phyloP scores from a whole-genome alignment of 2,797 vertebrate genomes.

The Sarcophilus harrisii region DNA sequence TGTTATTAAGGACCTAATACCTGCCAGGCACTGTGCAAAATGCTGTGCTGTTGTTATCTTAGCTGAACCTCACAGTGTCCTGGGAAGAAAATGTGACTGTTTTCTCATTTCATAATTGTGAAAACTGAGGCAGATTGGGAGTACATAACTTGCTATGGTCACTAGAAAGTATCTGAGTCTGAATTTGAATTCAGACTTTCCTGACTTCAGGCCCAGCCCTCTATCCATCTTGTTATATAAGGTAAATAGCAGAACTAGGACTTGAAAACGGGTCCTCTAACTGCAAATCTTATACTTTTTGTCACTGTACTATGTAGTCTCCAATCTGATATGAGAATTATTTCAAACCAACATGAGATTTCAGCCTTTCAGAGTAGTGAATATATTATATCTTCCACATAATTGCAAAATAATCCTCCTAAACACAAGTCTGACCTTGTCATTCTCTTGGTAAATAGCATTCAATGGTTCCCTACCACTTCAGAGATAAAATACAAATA shows the following conservation, averaged over 20 bases:
- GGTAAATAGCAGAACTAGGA: neutral
- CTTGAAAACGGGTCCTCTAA: neutral
- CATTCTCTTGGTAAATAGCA: neutral
- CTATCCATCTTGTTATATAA: neutral
- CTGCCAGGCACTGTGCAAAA: neutral
- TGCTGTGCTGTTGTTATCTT: neutral
- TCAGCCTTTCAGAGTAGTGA: neutral
- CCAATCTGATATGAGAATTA: neutral
- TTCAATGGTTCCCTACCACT: neutral
- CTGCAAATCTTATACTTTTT: neutral
- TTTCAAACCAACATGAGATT: neutral
- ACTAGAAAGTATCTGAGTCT: neutral
- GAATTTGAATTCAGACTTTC: neutral
- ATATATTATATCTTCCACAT: neutral
- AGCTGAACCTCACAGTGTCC: neutral
- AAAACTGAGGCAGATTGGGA: neutral
- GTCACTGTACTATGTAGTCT: neutral
- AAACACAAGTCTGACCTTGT: neutral
- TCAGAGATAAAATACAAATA: neutral
- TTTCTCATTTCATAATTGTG: neutral
- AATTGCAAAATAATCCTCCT: neutral
- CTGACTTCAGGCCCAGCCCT: neutral
- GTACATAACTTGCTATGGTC: neutral
- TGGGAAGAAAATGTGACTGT: neutral
- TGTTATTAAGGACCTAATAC: neutral